Conservation (phyloP, 2,113 vertebrate species). For the Promerops cafer region DNA sequence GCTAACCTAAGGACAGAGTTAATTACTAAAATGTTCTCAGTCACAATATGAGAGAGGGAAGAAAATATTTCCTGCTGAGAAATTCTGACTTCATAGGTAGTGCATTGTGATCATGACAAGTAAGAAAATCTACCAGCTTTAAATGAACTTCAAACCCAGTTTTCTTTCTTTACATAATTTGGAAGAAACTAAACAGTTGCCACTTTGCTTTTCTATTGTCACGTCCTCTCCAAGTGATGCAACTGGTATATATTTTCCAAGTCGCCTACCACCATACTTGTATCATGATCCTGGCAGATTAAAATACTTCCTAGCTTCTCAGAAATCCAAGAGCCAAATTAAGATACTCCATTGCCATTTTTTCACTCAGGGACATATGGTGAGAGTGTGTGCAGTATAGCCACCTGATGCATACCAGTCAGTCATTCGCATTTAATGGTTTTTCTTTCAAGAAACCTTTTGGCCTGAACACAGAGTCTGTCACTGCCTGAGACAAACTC, state of each 20-base stretch:
- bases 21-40: background rate
- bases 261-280: background rate
- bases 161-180: background rate
- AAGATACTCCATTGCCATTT: background rate
- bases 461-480: background rate
- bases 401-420: background rate
- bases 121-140: background rate
- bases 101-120: background rate
- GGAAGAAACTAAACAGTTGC: background rate
- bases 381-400: background rate
- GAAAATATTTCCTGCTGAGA: background rate
- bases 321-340: background rate
- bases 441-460: background rate
- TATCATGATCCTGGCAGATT: background rate
- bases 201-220: background rate
- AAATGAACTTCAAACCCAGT: background rate
- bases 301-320: background rate
- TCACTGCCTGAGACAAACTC: background rate
- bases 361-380: background rate
- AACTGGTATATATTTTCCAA: background rate
- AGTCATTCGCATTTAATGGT: background rate
- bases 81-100: background rate
- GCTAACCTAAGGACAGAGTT: background rate
- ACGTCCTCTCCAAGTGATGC: background rate
- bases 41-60: background rate